phyloP scores from a whole-genome alignment of 2,113 vertebrate genomes.

The Gasterosteus aculeatus region DNA sequence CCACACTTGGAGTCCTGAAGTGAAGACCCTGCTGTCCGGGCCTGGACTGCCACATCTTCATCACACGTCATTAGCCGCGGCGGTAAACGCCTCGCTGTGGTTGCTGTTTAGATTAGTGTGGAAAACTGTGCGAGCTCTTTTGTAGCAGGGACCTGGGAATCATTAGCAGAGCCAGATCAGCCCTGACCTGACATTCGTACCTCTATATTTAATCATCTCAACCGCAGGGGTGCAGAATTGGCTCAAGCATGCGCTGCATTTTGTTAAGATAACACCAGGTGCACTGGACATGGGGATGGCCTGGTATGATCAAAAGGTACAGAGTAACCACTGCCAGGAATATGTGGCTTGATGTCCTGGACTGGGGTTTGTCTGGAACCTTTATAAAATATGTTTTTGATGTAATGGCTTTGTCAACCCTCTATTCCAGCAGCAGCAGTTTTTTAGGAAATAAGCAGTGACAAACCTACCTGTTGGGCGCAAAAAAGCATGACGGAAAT shows the following conservation, averaged over 20 bases:
- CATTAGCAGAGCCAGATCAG: conserved; percentile 76
- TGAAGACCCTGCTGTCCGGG: conserved; percentile 50
- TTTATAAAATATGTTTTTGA: neutral
- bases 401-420: neutral
- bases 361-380: neutral
- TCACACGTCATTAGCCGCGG: conserved; percentile 71
- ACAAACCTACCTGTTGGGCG: too few relatives aligned
- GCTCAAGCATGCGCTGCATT: conserved; percentile 82
- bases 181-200: conserved; percentile 83
- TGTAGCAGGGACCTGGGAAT: conserved; percentile 77
- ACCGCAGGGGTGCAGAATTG: conserved; percentile 69
- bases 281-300: neutral
- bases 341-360: conserved; percentile 9
- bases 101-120: conserved; percentile 68
- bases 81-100: conserved; percentile 74
- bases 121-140: conserved; percentile 32
- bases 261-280: conserved; percentile 81
- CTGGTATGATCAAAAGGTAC: conserved; percentile 42
- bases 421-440: neutral
- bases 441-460: neutral
- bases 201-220: conserved; percentile 86
- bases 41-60: conserved; percentile 73
- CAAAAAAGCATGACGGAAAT: too few relatives aligned
- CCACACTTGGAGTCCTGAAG: conserved; percentile 39
- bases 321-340: conserved; percentile 6